A percentile compares a stretch with the other conserved stretches of the same genome.
Evolutionary conservation across 2,888 invertebrate genomes (phyloP).

Genomic region (Cabera pusaria): DNA sequence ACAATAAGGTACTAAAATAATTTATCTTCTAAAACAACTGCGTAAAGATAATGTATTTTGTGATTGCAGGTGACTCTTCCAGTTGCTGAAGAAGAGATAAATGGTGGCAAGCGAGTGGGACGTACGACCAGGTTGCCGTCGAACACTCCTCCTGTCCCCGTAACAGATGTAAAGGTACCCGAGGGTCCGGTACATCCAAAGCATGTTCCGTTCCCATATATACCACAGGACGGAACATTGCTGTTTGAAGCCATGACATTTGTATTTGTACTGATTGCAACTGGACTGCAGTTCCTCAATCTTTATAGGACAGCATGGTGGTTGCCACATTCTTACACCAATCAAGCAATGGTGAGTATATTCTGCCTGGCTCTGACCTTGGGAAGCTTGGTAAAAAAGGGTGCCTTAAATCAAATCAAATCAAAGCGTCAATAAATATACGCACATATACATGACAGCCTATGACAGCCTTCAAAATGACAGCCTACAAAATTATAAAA

Average conservation of each 20-base stretch:
- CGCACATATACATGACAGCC: too few relatives aligned
- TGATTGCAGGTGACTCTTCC: slow-evolving; percentile 48
- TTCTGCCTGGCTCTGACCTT: too few relatives aligned
- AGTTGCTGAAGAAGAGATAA: slow-evolving; percentile 61
- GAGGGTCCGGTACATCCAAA: slow-evolving; percentile 85
- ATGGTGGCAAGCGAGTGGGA: slow-evolving; percentile 54
- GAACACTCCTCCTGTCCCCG: slow-evolving; percentile 32
- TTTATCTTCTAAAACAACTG: too few relatives aligned
- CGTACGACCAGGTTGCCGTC: slow-evolving; percentile 50
- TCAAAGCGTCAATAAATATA: too few relatives aligned
- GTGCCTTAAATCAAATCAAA: too few relatives aligned
- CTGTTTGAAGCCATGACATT: slow-evolving; percentile 94
- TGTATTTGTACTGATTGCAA: slow-evolving; percentile 89
- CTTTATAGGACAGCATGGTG: slow-evolving; percentile 98
- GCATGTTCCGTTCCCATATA: slow-evolving; percentile 91
- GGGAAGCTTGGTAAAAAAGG: too few relatives aligned
- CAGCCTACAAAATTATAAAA: too few relatives aligned
- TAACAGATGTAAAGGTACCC: slow-evolving; percentile 50
- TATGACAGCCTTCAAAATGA: too few relatives aligned
- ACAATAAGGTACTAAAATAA: too few relatives aligned
- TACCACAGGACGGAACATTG: slow-evolving; percentile 91
- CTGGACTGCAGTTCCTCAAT: slow-evolving; percentile 95
- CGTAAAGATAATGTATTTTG: too few relatives aligned
- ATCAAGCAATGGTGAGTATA: slow-evolving; percentile 91
- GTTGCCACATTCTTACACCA: slow-evolving; percentile 95